These are phyloP conservation scores for Hymenochirus boettgeri DNA, from an alignment of 2,113 vertebrate species.

Conservation along the genomic window DNA sequence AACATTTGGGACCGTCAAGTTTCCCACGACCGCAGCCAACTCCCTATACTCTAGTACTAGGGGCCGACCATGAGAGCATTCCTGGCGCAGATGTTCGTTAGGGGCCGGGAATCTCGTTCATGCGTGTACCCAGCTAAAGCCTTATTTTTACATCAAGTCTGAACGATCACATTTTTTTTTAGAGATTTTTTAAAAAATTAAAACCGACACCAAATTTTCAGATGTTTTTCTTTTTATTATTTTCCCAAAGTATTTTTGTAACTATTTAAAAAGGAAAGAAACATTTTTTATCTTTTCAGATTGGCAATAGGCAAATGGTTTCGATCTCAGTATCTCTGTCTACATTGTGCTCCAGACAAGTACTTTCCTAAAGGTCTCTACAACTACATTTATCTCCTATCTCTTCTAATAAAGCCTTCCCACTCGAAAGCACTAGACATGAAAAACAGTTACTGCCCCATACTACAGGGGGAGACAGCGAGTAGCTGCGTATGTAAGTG, in stretches of 20 bases:
- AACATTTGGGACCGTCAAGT: no score
- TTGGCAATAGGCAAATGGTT: conserved; percentile 37
- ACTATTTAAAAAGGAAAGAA: conserved; percentile 39
- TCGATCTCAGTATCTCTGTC: neutral
- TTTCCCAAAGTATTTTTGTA: conserved; percentile 33
- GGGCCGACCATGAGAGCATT: no score
- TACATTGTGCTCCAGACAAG: conserved; percentile 34
- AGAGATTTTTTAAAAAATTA: neutral
- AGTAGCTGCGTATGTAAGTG: conserved; percentile 18
- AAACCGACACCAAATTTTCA: neutral
- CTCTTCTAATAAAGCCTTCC: conserved; percentile 28
- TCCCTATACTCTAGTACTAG: no score
- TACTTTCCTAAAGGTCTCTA: conserved; percentile 27
- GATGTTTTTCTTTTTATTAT: conserved; percentile 14
- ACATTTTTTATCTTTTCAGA: conserved; percentile 11
- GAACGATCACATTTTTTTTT: no score
- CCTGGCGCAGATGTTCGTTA: no score
- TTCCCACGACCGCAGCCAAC: no score
- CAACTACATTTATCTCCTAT: conserved; percentile 28
- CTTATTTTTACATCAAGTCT: no score
- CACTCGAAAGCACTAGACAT: conserved; percentile 27
- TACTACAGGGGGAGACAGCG: conserved; percentile 34
- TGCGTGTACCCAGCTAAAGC: no score
- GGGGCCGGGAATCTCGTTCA: no score
- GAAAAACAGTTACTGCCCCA: conserved; percentile 21